Conservation (phyloP, 2,888 invertebrate genomes). For the Chydorus sphaericus region DNA sequence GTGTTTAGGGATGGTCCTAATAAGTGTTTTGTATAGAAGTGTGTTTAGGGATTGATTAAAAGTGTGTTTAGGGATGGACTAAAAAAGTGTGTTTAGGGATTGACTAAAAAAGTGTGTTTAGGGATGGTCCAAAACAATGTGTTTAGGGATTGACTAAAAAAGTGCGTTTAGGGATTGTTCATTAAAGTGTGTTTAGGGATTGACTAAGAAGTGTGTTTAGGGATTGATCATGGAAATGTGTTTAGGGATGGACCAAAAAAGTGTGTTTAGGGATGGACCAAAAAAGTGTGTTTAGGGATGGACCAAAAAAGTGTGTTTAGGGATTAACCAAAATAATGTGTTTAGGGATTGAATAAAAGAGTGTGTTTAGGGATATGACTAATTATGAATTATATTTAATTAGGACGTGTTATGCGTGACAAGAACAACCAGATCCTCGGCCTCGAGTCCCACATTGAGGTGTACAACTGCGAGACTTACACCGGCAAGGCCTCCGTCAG, state of each 20-base stretch:
- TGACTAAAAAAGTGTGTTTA: too few relatives aligned
- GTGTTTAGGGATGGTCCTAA: background rate
- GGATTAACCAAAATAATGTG: background rate
- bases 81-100: too few relatives aligned
- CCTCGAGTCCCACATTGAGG: constrained; percentile 14
- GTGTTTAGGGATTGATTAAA: too few relatives aligned
- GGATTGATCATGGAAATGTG: too few relatives aligned
- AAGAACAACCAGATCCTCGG: constrained; percentile 11
- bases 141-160: background rate
- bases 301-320: too few relatives aligned
- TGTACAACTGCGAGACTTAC: constrained; percentile 14
- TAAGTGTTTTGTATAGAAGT: too few relatives aligned
- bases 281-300: too few relatives aligned
- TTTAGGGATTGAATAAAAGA: background rate
- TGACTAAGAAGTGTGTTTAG: too few relatives aligned
- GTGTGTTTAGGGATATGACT: too few relatives aligned
- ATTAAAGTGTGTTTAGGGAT: background rate
- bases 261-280: background rate
- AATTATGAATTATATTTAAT: too few relatives aligned
- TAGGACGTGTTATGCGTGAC: constrained; percentile 13
- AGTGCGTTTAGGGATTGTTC: background rate
- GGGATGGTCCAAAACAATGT: too few relatives aligned
- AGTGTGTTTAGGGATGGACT: background rate
- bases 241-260: too few relatives aligned
- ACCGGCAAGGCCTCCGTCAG: constrained; percentile 11